These are phyloP conservation scores for Tamias sibiricus DNA, from an alignment of 2,113 vertebrate genomes.

Conservation along the genomic window DNA sequence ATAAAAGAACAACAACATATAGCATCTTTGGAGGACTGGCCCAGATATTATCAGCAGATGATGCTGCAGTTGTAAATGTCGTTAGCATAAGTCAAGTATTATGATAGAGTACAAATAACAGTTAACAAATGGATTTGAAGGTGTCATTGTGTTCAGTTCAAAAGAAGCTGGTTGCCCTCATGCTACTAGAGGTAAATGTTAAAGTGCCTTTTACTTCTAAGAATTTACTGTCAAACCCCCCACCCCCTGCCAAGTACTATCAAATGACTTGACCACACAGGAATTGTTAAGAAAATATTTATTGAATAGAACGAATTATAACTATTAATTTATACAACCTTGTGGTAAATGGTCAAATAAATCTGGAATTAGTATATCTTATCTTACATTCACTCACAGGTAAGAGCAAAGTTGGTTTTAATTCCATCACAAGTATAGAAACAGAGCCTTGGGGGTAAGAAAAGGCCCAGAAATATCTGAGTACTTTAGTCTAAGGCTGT, in stretches of 20 bases:
- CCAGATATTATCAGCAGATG: background rate
- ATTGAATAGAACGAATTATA: background rate
- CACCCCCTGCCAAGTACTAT: background rate
- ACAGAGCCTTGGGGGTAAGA: background rate
- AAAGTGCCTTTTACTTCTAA: background rate
- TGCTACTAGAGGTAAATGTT: background rate
- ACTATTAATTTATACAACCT: constrained; percentile 15
- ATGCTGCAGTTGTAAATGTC: background rate
- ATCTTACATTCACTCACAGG: background rate
- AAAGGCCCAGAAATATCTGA: background rate
- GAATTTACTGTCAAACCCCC: background rate
- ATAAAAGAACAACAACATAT: background rate
- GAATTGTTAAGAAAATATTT: constrained; percentile 4
- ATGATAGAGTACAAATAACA: background rate
- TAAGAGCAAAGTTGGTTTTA: constrained; percentile 44
- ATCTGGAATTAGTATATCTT: background rate
- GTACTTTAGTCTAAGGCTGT: background rate
- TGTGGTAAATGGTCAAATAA: background rate
- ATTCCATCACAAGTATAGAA: background rate
- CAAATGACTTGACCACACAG: background rate
- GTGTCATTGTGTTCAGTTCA: background rate
- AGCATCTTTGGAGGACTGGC: background rate
- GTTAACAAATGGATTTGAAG: background rate
- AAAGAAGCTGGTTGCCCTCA: background rate
- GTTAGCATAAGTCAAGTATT: background rate